Conservation (phyloP, 2,888 invertebrate genomes). For the Drosophila recens region DNA sequence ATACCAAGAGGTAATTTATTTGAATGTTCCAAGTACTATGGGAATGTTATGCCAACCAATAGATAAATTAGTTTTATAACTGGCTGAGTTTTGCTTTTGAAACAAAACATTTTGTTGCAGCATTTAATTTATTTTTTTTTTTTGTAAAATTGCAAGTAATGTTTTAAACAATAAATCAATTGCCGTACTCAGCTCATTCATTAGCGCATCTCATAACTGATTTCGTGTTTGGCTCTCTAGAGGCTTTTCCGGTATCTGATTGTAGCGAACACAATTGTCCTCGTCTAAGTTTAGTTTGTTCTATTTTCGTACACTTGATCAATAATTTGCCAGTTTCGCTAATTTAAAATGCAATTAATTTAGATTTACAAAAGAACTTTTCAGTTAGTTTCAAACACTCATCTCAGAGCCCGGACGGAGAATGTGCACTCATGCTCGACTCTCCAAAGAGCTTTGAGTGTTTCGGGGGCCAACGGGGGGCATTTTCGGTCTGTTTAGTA, state of each 20-base stretch:
- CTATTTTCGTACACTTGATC: slow-evolving; percentile 60
- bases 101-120: neutral
- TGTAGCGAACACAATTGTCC: neutral
- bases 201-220: slow-evolving; percentile 6
- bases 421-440: slow-evolving; percentile 49
- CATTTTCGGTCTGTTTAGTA: slow-evolving; percentile 31
- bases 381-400: slow-evolving; percentile 36
- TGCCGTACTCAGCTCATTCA: neutral
- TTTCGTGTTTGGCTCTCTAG: neutral
- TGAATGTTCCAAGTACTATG: neutral
- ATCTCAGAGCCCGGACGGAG: slow-evolving; percentile 12
- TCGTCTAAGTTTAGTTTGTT: slow-evolving; percentile 5
- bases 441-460: slow-evolving; percentile 16
- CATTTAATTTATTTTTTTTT: neutral
- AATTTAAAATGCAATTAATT: slow-evolving; percentile 70
- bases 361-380: slow-evolving; percentile 43
- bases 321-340: slow-evolving; percentile 57
- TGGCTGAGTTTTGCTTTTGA: neutral
- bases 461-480: neutral
- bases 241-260: slow-evolving; percentile 5
- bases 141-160: neutral
- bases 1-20: slow-evolving; percentile 9
- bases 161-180: neutral
- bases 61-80: neutral
- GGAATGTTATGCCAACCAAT: neutral